Evolutionary conservation across 2,113 vertebrate genomes (phyloP), one percentile per base, ranked within the genome.

Genomic region (Oreotrochilus melanogaster): DNA sequence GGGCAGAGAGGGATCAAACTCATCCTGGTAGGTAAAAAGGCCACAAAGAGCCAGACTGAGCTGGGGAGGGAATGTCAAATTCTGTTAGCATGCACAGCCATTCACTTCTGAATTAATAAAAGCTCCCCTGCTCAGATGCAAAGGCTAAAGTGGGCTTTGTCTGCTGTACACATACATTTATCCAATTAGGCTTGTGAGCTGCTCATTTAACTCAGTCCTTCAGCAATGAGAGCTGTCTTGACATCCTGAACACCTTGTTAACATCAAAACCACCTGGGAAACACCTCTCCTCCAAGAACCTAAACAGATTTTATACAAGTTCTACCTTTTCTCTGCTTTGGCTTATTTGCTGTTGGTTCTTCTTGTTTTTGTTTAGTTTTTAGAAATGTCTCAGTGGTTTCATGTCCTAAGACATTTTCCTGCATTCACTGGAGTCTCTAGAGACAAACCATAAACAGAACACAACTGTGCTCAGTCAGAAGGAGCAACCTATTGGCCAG

Each of bases 331-430:
- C 51, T 60, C 19, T 39, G 23, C 4, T 2, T 73, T 60, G 11
- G 9, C 31, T 62, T 28, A 21, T 61, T 50, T 39, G 11, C 1
- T 1, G 9, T 27, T 4, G 6, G 19, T 35, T 1, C 51, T 3
- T 51, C 66, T 10, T 39, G 33, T 3, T 62, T 69, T 56, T 45
- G 31, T 35, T 12, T 64, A 10, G 7, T 57, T 73, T 51, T 30
- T 1, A 21, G 5, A 69, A 24, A 19, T 5, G 9, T 71, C 83
- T 37, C 43, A 9, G 57, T 1, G 25, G 48, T 28, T 62, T 92
- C 4, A 0, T 0, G 28, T 23, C 82, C 79, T 73, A 75, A n/a
- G 83, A 66, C 75, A 12, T 69, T 69, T 75, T 51, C 31, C 66
- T 61, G 57, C 35, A 1, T 30, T 65, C 67, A 18, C 50, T 12